A percentile compares a stretch with the other conserved stretches of the same genome.
phyloP scores from a whole-genome alignment of 2,797 vertebrate genomes.

The Eulemur coronatus region DNA sequence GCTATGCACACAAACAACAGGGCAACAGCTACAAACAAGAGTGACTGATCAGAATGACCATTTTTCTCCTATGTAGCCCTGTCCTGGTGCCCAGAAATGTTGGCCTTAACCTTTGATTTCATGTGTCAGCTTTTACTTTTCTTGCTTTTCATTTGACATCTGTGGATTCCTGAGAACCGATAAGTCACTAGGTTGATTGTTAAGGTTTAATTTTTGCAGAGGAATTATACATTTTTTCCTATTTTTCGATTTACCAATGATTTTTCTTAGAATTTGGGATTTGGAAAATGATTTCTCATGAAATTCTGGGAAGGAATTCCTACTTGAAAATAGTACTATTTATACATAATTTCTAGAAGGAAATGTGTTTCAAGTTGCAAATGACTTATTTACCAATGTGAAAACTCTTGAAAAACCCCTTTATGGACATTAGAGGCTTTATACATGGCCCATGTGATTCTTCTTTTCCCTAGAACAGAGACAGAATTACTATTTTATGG shows the following conservation, averaged over 20 bases:
- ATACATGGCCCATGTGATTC: not conserved
- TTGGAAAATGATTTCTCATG: not conserved
- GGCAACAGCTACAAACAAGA: not conserved
- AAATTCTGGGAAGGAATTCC: not conserved
- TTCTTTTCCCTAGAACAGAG: not conserved
- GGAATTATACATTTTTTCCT: not conserved
- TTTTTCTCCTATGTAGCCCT: not conserved
- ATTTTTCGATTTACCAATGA: not conserved
- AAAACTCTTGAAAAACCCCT: not conserved
- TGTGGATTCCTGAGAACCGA: not conserved
- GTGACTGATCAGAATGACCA: not conserved
- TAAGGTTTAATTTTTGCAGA: not conserved
- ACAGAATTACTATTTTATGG: not conserved
- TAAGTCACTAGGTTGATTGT: not conserved
- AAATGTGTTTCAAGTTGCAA: conserved; percentile 7
- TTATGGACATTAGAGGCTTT: not conserved
- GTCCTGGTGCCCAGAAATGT: not conserved
- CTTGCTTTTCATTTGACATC: not conserved
- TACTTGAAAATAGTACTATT: not conserved
- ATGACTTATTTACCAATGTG: not conserved
- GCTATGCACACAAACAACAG: not conserved
- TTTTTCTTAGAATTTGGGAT: not conserved
- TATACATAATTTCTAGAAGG: not conserved
- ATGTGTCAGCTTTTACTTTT: not conserved
- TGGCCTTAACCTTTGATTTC: not conserved